Percentiles rank a stretch among this genome's conserved stretches.
These are phyloP conservation scores for Dicaeum eximium DNA, from an alignment of 2,113 vertebrate species.

Conservation along the genomic window DNA sequence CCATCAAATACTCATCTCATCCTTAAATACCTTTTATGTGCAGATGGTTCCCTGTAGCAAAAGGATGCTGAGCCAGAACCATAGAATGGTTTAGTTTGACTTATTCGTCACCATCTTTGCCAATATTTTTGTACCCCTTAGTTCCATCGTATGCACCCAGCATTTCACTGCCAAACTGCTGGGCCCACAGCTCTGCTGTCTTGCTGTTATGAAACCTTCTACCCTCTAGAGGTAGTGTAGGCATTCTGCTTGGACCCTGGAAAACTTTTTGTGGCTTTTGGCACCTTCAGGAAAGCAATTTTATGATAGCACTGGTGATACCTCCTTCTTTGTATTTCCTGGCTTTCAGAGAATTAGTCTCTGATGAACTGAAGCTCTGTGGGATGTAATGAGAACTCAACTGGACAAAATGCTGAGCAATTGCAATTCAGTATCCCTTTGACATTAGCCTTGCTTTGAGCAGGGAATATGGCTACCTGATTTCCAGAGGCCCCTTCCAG, in stretches of 20 bases:
- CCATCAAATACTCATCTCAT: neutral
- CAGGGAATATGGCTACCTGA: neutral
- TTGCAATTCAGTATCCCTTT: neutral
- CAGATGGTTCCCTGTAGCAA: neutral
- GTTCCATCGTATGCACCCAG: neutral
- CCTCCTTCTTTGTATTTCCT: neutral
- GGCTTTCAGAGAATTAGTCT: neutral
- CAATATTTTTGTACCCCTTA: neutral
- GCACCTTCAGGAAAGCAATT: neutral
- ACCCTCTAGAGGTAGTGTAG: neutral
- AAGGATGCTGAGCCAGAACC: neutral
- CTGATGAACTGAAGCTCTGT: neutral
- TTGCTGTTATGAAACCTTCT: neutral
- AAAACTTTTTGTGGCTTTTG: neutral
- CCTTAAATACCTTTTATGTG: neutral
- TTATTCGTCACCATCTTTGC: neutral
- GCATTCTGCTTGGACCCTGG: neutral
- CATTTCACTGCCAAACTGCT: neutral
- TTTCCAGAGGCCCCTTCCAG: neutral
- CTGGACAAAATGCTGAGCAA: neutral
- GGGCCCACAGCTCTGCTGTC: neutral
- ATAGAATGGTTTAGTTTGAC: neutral
- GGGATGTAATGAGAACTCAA: neutral
- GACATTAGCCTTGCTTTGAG: neutral
- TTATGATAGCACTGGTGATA: neutral